phyloP scores from a whole-genome alignment of 1,140 invertebrate genomes.

The Microplitis mediator region DNA sequence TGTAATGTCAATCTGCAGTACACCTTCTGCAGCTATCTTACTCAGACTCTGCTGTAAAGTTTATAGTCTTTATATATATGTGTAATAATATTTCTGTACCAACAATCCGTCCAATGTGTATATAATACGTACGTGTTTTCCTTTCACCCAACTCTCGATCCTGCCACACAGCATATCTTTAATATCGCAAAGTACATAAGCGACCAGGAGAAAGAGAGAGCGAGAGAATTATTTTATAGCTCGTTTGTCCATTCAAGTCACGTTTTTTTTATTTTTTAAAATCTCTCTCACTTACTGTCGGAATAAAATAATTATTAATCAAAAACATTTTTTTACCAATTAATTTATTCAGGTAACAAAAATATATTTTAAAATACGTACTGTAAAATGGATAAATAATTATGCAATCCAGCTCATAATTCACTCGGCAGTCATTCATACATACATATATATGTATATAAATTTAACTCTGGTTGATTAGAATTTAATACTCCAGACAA shows the following conservation, averaged over 20 bases:
- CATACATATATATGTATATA: too few relatives aligned
- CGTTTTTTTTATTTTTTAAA: too few relatives aligned
- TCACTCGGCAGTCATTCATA: too few relatives aligned
- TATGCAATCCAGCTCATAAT: too few relatives aligned
- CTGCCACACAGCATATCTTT: slow-evolving; percentile 49
- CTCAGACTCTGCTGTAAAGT: background rate
- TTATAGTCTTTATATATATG: slow-evolving; percentile 11
- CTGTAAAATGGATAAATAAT: too few relatives aligned
- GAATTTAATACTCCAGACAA: too few relatives aligned
- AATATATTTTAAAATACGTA: too few relatives aligned
- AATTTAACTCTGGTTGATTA: too few relatives aligned
- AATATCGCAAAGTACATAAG: slow-evolving; percentile 42
- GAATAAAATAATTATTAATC: too few relatives aligned
- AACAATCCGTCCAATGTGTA: slow-evolving; percentile 25
- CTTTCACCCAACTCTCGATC: slow-evolving; percentile 55
- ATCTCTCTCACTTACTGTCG: too few relatives aligned
- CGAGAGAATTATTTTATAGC: background rate
- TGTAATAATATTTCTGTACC: slow-evolving; percentile 24
- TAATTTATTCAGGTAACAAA: too few relatives aligned
- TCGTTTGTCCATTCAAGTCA: background rate
- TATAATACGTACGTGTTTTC: slow-evolving; percentile 46
- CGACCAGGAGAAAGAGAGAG: slow-evolving; percentile 3
- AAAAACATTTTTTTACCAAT: too few relatives aligned
- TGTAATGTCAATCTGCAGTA: background rate
- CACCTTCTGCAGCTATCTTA: background rate